These are phyloP conservation scores for Anseranas semipalmata DNA, from an alignment of 2,113 vertebrate species.

Conservation along the genomic window DNA sequence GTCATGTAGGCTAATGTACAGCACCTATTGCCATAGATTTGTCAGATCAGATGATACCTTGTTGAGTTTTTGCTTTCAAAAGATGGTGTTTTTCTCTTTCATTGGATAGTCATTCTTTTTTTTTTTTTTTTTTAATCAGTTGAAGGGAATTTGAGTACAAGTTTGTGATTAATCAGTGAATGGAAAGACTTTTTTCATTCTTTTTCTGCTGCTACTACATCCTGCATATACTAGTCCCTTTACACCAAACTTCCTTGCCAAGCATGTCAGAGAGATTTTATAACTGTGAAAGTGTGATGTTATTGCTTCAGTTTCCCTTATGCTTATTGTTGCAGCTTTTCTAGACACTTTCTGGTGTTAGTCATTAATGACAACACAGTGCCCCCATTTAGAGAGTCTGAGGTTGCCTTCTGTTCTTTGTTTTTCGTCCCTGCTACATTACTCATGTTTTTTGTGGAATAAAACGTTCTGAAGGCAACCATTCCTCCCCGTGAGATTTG, in stretches of 20 bases:
- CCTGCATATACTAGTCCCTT: not conserved
- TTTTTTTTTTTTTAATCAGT: not conserved
- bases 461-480: slow-evolving; percentile 7
- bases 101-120: not conserved
- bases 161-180: not conserved
- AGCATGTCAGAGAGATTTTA: slow-evolving; percentile 56
- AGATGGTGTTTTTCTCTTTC: not conserved
- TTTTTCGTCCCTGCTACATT: slow-evolving; percentile 30
- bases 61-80: not conserved
- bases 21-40: not conserved
- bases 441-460: slow-evolving; percentile 29
- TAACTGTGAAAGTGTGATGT: slow-evolving; percentile 38
- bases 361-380: slow-evolving; percentile 47
- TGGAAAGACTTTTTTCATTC: not conserved
- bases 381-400: slow-evolving; percentile 4
- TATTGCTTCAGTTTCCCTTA: slow-evolving; percentile 19
- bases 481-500: not conserved
- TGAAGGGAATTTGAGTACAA: not conserved
- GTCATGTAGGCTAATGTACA: no score
- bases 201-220: slow-evolving; percentile 9
- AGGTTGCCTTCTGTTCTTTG: slow-evolving; percentile 33
- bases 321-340: slow-evolving; percentile 61
- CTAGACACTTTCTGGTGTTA: slow-evolving; percentile 32
- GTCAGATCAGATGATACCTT: not conserved
- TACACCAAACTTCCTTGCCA: slow-evolving; percentile 39